Evolutionary conservation across 2,797 vertebrate species (phyloP).

Genomic region (Poecilia picta): DNA sequence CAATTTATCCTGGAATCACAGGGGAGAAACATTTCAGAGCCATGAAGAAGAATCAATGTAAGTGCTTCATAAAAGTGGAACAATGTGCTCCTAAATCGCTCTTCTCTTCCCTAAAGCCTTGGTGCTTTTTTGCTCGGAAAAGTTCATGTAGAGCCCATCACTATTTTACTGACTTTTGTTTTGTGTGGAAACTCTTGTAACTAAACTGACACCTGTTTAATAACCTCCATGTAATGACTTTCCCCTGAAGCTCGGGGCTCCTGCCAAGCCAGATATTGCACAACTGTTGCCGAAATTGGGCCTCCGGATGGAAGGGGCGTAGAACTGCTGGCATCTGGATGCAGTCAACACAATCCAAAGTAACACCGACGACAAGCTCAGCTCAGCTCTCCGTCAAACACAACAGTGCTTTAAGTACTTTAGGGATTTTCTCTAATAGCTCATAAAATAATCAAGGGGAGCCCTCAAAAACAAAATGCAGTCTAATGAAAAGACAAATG

Average conservation of each 20-base stretch:
- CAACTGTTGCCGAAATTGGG: conserved; percentile 50
- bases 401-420: background rate
- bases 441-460: background rate
- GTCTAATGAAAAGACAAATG: background rate
- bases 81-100: conserved; percentile 22
- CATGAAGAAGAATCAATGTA: conserved; percentile 31
- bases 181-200: background rate
- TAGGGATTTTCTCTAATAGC: background rate
- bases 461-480: background rate
- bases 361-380: conserved; percentile 9
- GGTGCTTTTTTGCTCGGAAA: conserved; percentile 10
- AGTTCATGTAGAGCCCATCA: background rate
- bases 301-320: conserved; percentile 34
- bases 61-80: conserved; percentile 31
- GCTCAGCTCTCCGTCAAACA: background rate
- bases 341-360: conserved; percentile 38
- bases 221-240: conserved; percentile 41
- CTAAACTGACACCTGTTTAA: conserved; percentile 22
- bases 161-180: background rate
- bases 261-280: conserved; percentile 49
- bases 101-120: background rate
- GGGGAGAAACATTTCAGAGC: conserved; percentile 34
- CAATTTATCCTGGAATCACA: conserved; percentile 52
- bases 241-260: conserved; percentile 20
- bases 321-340: conserved; percentile 49